These are phyloP conservation scores for Psilanteris sp. DNA, from an alignment of 1,140 invertebrate genomes.

Conservation along the genomic window DNA sequence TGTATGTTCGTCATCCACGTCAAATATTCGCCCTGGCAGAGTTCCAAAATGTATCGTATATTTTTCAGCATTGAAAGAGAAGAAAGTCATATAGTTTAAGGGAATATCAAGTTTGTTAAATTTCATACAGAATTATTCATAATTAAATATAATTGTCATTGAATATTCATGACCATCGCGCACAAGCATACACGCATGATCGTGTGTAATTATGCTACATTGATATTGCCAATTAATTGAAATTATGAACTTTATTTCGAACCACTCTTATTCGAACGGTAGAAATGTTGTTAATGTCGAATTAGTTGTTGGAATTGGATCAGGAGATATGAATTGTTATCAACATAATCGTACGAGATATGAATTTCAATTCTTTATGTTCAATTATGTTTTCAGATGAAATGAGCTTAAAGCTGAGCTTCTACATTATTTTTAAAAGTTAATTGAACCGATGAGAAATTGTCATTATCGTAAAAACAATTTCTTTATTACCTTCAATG, in stretches of 20 bases:
- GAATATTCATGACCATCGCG: conserved; percentile 10
- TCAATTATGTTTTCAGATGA: too few species aligned
- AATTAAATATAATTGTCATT: conserved; percentile 2
- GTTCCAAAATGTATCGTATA: conserved; percentile 8
- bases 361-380: too few species aligned
- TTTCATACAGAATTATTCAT: conserved; percentile 3
- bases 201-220: not conserved
- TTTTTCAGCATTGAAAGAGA: not conserved
- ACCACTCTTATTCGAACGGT: too few species aligned
- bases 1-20: not conserved
- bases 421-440: too few species aligned
- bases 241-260: not conserved
- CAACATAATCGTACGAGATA: too few species aligned
- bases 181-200: not conserved
- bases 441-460: too few species aligned
- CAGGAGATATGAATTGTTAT: too few species aligned
- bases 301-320: too few species aligned
- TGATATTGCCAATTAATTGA: not conserved
- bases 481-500: too few species aligned
- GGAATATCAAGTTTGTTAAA: not conserved
- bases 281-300: too few species aligned
- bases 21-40: not conserved
- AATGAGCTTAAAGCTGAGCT: too few species aligned
- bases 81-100: not conserved
- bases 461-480: too few species aligned